Evolutionary conservation across 2,797 vertebrate species (phyloP).

Genomic region (Pitangus sulphuratus): DNA sequence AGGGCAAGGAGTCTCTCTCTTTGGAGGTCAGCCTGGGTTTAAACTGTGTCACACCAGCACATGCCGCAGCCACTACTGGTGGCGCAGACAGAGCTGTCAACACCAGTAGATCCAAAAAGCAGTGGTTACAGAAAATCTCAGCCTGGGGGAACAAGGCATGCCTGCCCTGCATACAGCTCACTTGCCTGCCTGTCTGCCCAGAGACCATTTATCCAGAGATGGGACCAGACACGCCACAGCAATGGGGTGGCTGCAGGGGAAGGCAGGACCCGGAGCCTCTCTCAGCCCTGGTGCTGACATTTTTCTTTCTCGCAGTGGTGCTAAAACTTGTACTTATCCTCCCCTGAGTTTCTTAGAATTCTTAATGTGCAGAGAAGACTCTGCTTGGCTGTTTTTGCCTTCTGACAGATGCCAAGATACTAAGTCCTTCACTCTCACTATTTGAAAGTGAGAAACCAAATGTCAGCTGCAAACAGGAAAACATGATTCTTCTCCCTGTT

Average conservation of each 20-base stretch:
- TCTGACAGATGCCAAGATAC: neutral
- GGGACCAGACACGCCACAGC: neutral
- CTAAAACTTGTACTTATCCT: neutral
- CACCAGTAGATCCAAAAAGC: neutral
- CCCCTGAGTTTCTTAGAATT: neutral
- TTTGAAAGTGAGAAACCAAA: constrained; percentile 12
- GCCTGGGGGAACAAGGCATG: neutral
- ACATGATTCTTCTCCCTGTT: neutral
- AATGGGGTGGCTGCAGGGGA: neutral
- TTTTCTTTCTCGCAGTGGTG: neutral
- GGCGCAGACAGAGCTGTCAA: constrained; percentile 17
- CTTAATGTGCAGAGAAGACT: neutral
- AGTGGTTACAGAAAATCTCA: neutral
- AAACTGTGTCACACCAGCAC: constrained; percentile 20
- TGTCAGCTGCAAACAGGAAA: neutral
- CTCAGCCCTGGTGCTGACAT: fast-evolving
- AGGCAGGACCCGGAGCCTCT: neutral
- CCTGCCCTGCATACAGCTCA: neutral
- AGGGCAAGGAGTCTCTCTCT: neutral
- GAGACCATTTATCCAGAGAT: fast-evolving
- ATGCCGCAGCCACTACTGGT: neutral
- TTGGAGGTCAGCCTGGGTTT: constrained; percentile 36
- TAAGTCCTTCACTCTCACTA: neutral
- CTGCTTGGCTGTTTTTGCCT: neutral
- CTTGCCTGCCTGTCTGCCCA: neutral